Evolutionary conservation across 2,888 invertebrate genomes (phyloP).

Genomic region (Brachypalpus laphriformis): DNA sequence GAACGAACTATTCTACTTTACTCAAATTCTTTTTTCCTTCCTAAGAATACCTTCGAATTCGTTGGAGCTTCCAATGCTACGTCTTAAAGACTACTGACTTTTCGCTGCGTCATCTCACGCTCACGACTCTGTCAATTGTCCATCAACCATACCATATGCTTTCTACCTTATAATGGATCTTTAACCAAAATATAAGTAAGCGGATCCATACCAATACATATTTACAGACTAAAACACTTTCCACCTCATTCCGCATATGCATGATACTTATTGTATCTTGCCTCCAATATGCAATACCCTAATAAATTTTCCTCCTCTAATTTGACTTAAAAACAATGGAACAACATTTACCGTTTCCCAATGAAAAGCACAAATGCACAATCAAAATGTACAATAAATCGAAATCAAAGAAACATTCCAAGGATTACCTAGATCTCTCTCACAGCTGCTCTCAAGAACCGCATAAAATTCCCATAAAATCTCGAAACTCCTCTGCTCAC

Average conservation of each 20-base stretch:
- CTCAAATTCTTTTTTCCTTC: too few relatives aligned
- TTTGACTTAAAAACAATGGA: constrained; percentile 25
- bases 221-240: neutral
- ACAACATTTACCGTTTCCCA: constrained; percentile 27
- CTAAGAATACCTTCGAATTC: too few relatives aligned
- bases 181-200: too few relatives aligned
- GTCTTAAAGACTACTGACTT: too few relatives aligned
- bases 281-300: neutral
- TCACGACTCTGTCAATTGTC: too few relatives aligned
- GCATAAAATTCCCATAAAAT: constrained; percentile 68
- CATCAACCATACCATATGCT: too few relatives aligned
- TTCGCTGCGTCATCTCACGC: too few relatives aligned
- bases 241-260: neutral
- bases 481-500: constrained; percentile 16
- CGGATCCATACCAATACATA: too few relatives aligned
- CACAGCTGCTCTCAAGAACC: neutral
- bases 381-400: constrained; percentile 46
- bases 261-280: neutral
- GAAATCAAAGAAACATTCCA: constrained; percentile 57
- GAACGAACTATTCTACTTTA: too few relatives aligned
- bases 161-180: too few relatives aligned
- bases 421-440: constrained; percentile 30
- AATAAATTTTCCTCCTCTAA: constrained; percentile 28
- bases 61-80: too few relatives aligned
- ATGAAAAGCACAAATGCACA: constrained; percentile 2